A percentile compares a stretch with the other conserved stretches of the same genome.
phyloP scores from a whole-genome alignment of 2,113 vertebrate genomes.

The Maccullochella peelii region DNA sequence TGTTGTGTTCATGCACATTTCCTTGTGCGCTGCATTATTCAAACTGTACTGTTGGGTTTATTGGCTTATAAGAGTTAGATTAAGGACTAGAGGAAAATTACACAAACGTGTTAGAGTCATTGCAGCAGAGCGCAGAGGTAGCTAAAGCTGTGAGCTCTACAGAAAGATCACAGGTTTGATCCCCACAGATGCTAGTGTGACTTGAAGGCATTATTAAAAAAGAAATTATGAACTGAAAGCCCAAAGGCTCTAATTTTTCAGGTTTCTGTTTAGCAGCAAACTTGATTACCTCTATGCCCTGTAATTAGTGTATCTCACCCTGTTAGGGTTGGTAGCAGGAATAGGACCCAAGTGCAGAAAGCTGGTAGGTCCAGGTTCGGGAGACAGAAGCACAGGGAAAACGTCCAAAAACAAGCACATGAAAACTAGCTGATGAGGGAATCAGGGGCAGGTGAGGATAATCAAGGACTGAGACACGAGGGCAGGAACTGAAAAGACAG shows the following conservation, averaged over 20 bases:
- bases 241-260: conserved; percentile 20
- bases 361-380: too few species aligned
- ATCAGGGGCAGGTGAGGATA: too few species aligned
- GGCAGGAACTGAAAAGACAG: too few species aligned
- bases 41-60: conserved; percentile 36
- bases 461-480: too few species aligned
- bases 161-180: conserved; percentile 32
- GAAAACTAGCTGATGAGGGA: too few species aligned
- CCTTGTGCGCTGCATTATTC: conserved; percentile 58
- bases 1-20: conserved; percentile 50
- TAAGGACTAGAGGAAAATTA: conserved; percentile 26
- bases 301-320: conserved; percentile 26
- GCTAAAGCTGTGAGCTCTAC: conserved; percentile 1
- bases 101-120: neutral
- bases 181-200: conserved; percentile 4
- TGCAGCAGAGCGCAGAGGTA: neutral
- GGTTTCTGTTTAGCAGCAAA: neutral
- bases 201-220: conserved; percentile 31
- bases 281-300: conserved; percentile 1
- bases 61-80: conserved; percentile 41
- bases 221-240: neutral
- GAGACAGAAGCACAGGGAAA: too few species aligned
- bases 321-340: too few species aligned
- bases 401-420: too few species aligned
- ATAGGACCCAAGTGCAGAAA: too few species aligned